Evolutionary conservation across 1,140 invertebrate species (phyloP).

Genomic region (Armadillidium nasatum): DNA sequence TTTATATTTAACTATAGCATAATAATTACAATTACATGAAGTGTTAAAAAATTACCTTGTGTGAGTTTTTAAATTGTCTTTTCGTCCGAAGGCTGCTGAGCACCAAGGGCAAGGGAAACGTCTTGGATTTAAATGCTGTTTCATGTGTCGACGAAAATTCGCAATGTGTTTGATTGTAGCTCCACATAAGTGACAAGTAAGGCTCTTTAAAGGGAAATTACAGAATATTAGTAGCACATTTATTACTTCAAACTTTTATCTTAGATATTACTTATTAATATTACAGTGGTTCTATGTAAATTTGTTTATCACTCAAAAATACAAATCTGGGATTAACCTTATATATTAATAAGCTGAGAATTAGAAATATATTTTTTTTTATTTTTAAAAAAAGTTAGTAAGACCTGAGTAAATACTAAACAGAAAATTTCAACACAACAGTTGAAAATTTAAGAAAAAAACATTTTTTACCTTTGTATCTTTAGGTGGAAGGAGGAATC

Average conservation of each 20-base stretch:
- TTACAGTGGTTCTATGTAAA: too few relatives aligned
- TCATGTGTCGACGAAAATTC: constrained; percentile 44
- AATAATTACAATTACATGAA: not conserved
- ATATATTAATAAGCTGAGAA: too few relatives aligned
- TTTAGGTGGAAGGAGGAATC: constrained; percentile 30
- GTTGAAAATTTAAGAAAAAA: not conserved
- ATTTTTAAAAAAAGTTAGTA: too few relatives aligned
- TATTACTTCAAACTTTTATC: too few relatives aligned
- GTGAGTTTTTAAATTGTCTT: constrained; percentile 44
- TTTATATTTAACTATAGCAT: too few relatives aligned
- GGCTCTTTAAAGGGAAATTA: constrained; percentile 31
- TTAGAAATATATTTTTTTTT: too few relatives aligned
- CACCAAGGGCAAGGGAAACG: constrained; percentile 45
- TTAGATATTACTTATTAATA: too few relatives aligned
- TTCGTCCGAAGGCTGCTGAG: constrained; percentile 42
- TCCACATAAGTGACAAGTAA: constrained; percentile 44
- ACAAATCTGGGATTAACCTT: too few relatives aligned
- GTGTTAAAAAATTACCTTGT: constrained; percentile 30
- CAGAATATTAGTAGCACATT: too few relatives aligned
- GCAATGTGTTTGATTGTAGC: constrained; percentile 45
- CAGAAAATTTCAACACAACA: not conserved
- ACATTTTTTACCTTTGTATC: constrained; percentile 27
- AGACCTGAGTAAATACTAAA: too few relatives aligned
- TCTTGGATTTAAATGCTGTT: constrained; percentile 43
- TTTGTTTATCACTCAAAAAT: too few relatives aligned